These are phyloP conservation scores for Sinocyclocheilus grahami DNA, from an alignment of 2,113 vertebrate genomes.

Conservation along the genomic window DNA sequence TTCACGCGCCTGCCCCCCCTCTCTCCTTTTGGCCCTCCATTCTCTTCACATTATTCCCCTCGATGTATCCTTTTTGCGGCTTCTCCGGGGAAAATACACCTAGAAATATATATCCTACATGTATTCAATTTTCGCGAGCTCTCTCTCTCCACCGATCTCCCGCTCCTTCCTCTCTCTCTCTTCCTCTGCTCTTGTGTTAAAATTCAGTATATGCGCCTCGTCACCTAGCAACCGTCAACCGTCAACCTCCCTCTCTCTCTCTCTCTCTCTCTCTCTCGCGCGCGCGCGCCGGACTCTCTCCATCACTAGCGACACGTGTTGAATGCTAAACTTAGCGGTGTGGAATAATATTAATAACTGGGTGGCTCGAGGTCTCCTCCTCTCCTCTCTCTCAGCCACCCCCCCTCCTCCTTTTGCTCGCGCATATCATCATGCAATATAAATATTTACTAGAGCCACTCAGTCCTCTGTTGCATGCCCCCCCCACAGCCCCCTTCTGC, in stretches of 20 bases:
- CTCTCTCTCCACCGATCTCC: conserved; percentile 60
- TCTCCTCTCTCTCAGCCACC: conserved; percentile 50
- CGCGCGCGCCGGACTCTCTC: conserved; percentile 62
- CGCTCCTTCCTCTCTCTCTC: conserved; percentile 65
- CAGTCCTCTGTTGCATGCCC: conserved; percentile 68
- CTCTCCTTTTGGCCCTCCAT: conserved; percentile 79
- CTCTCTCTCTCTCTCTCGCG: conserved; percentile 68
- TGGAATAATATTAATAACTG: conserved; percentile 80
- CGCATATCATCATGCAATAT: conserved; percentile 80
- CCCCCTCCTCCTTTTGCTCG: conserved; percentile 58
- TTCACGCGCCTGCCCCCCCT: conserved; percentile 81
- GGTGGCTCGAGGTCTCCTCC: conserved; percentile 65
- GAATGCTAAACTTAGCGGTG: conserved; percentile 86
- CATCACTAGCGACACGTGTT: conserved; percentile 84
- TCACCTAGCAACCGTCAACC: conserved; percentile 81
- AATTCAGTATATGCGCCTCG: conserved; percentile 85
- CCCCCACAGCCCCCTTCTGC: conserved; percentile 34
- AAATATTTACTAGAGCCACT: conserved; percentile 83
- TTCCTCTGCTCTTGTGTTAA: conserved; percentile 83
- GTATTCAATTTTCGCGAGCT: conserved; percentile 79
- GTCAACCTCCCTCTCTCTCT: conserved; percentile 65
- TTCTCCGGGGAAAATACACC: conserved; percentile 74
- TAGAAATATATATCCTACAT: conserved; percentile 78
- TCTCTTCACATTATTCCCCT: conserved; percentile 80
- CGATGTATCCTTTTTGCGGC: conserved; percentile 78